Evolutionary conservation across 2,113 vertebrate species (phyloP).

Genomic region (Pelecanus crispus): DNA sequence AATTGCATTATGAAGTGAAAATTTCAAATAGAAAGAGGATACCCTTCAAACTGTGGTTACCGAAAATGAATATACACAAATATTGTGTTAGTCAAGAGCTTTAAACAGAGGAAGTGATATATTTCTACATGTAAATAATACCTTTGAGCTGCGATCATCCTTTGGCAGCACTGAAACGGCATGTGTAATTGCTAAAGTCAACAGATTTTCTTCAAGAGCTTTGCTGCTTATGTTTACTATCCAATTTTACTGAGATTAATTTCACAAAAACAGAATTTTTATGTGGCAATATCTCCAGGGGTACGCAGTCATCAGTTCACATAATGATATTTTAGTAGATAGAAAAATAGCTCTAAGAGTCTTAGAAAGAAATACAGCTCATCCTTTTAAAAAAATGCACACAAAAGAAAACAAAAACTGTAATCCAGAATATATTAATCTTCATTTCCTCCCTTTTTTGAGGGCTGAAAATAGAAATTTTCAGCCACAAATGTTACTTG

Average conservation of each 20-base stretch:
- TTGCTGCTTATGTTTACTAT: constrained; percentile 50
- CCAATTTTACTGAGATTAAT: constrained; percentile 65
- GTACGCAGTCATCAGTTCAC: background rate
- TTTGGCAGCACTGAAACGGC: background rate
- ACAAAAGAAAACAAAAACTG: background rate
- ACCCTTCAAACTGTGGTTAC: background rate
- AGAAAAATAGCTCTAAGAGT: background rate
- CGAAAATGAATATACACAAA: background rate
- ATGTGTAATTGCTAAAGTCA: constrained; percentile 36
- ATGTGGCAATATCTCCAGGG: background rate
- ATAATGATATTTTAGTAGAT: constrained; percentile 27
- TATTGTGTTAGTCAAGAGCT: background rate
- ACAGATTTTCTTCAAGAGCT: constrained; percentile 43
- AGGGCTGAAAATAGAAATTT: background rate
- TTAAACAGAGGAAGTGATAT: background rate
- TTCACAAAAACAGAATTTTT: constrained; percentile 43
- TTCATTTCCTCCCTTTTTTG: background rate
- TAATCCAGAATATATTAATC: background rate
- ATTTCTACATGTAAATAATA: constrained; percentile 19
- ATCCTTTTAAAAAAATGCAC: background rate
- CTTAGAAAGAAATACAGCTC: background rate
- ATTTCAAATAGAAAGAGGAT: background rate
- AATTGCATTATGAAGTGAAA: background rate
- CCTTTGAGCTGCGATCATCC: background rate
- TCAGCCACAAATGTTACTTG: background rate